Conservation (phyloP, 2,888 invertebrate genomes). For the Oscheius sp. region DNA sequence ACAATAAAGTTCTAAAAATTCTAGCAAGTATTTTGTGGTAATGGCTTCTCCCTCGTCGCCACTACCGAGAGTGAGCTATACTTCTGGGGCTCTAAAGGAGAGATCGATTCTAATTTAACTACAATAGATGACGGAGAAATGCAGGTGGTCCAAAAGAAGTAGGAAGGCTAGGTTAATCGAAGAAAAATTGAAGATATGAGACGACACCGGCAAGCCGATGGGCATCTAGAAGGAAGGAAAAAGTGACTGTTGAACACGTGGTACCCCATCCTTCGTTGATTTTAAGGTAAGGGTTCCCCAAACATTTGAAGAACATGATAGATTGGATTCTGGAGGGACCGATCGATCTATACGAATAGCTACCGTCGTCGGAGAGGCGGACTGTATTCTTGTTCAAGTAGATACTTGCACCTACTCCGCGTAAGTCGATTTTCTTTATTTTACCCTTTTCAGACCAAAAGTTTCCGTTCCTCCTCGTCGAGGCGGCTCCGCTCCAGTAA, state of each 20-base stretch:
- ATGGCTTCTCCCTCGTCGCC: constrained; percentile 78
- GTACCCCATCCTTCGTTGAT: constrained; percentile 50
- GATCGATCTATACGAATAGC: constrained; percentile 51
- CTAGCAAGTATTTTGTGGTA: constrained; percentile 78
- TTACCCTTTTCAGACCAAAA: not conserved
- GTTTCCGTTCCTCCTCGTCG: not conserved
- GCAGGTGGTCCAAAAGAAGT: constrained; percentile 15
- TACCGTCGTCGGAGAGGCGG: constrained; percentile 43
- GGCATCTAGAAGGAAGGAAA: constrained; percentile 29
- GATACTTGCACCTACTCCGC: constrained; percentile 39
- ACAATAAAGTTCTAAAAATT: constrained; percentile 13
- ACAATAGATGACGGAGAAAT: constrained; percentile 17
- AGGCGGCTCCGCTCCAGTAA: constrained; percentile 31
- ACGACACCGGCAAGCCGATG: constrained; percentile 26
- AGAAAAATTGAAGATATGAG: not conserved
- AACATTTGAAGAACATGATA: constrained; percentile 11
- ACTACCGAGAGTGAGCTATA: constrained; percentile 79
- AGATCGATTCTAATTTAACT: not conserved
- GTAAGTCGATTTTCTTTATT: not conserved
- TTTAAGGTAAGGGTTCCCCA: constrained; percentile 34
- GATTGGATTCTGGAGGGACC: constrained; percentile 53
- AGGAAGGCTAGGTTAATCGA: not conserved
- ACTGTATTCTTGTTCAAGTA: constrained; percentile 55
- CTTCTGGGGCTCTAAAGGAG: constrained; percentile 77
- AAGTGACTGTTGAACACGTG: constrained; percentile 32